Evolutionary conservation across 2,113 vertebrate species (phyloP).

Genomic region (Andinoacara biseriatus): DNA sequence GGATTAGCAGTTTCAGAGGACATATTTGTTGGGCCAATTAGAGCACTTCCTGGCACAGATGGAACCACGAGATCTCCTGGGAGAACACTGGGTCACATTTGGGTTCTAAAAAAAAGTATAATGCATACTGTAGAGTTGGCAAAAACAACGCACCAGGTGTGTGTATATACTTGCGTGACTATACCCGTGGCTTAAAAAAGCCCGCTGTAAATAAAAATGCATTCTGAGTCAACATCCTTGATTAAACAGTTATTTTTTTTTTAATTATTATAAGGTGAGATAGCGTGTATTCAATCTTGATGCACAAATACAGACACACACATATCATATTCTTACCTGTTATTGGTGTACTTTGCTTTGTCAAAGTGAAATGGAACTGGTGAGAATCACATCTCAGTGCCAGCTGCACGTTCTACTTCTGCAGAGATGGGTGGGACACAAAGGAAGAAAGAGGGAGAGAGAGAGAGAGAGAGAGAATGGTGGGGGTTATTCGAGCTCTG

Average conservation of each 20-base stretch:
- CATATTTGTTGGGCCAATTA: constrained; percentile 74
- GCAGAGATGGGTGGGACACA: constrained; percentile 20
- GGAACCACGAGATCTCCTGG: constrained; percentile 63
- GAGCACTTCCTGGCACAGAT: constrained; percentile 73
- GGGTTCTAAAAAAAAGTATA: constrained; percentile 60
- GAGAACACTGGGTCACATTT: constrained; percentile 59
- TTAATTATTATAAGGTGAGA: constrained; percentile 10
- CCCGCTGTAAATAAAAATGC: constrained; percentile 76
- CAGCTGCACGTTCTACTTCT: constrained; percentile 67
- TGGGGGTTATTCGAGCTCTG: constrained; percentile 56
- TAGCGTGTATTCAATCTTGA: background rate
- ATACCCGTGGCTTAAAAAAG: constrained; percentile 35
- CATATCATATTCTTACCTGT: constrained; percentile 59
- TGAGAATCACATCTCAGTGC: constrained; percentile 78
- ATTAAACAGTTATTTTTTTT: constrained; percentile 23
- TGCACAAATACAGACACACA: background rate
- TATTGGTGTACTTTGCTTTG: constrained; percentile 53
- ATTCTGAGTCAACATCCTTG: constrained; percentile 53
- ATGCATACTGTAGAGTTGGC: constrained; percentile 51
- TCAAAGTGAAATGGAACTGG: constrained; percentile 59
- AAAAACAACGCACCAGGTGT: constrained; percentile 68
- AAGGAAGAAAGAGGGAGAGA: background rate
- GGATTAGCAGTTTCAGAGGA: constrained; percentile 70
- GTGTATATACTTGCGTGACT: constrained; percentile 39
- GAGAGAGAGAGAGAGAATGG: background rate